These are phyloP conservation scores for Ivindomyrus marchei DNA, from an alignment of 2,113 vertebrate genomes.

Conservation along the genomic window DNA sequence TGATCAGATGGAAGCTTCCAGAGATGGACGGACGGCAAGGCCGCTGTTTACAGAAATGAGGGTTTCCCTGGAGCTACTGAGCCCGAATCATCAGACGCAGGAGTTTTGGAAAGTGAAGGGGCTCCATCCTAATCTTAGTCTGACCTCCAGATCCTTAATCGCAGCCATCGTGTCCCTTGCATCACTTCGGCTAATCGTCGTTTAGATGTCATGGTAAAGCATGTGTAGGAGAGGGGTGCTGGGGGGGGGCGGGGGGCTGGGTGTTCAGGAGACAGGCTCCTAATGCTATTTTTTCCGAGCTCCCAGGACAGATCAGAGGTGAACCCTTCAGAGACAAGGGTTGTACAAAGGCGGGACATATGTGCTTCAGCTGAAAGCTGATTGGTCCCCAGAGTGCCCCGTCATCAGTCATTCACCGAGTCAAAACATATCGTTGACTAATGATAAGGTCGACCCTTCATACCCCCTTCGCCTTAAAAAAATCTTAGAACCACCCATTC, in stretches of 20 bases:
- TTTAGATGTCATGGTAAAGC: neutral
- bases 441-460: neutral
- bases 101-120: neutral
- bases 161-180: neutral
- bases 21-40: neutral
- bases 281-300: neutral
- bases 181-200: neutral
- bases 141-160: neutral
- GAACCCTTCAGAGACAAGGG: neutral
- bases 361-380: neutral
- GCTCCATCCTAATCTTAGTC: neutral
- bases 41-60: neutral
- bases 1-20: slow-evolving; percentile 8
- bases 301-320: neutral
- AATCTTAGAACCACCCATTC: neutral
- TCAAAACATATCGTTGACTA: neutral
- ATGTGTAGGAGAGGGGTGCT: no score
- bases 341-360: neutral
- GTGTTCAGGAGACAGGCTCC: neutral
- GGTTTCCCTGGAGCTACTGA: no score
- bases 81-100: no score
- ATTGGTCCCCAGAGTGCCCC: neutral
- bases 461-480: neutral
- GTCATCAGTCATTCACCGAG: neutral
- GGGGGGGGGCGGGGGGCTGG: no score